These are phyloP conservation scores for Chrysopilus asiliformis DNA, from an alignment of 2,888 invertebrate species.

Conservation along the genomic window DNA sequence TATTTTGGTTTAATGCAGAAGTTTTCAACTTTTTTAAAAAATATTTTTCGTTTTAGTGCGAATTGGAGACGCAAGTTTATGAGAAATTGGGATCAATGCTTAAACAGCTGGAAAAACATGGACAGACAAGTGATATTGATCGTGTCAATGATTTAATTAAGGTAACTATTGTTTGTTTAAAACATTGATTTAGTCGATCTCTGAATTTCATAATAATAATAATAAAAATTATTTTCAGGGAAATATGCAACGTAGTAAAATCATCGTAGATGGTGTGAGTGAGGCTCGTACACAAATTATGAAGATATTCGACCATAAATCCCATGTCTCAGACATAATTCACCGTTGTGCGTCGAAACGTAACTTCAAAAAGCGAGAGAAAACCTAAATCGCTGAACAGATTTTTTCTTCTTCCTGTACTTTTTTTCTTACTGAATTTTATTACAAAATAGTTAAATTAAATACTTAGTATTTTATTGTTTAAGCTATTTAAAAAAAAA, in stretches of 20 bases:
- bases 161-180: constrained; percentile 36
- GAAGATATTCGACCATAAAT: constrained; percentile 83
- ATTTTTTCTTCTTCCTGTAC: too few species aligned
- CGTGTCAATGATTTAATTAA: constrained; percentile 48
- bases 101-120: constrained; percentile 37
- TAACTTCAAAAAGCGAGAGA: constrained; percentile 83
- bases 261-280: constrained; percentile 80
- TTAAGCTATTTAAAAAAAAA: too few species aligned
- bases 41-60: constrained; percentile 32
- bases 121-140: constrained; percentile 38
- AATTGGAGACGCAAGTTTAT: constrained; percentile 39
- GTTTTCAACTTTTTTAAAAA: neutral
- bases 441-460: too few species aligned
- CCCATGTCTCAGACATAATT: constrained; percentile 77
- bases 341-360: constrained; percentile 84
- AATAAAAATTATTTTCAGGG: constrained; percentile 45
- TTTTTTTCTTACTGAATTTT: too few species aligned
- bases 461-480: too few species aligned
- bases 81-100: constrained; percentile 29
- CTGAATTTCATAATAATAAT: neutral
- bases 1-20: constrained; percentile 32
- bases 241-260: constrained; percentile 86
- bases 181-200: neutral
- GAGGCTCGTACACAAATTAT: constrained; percentile 80
- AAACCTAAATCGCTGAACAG: constrained; percentile 37